A percentile compares a stretch with the other conserved stretches of the same genome.
phyloP scores from a whole-genome alignment of 2,113 vertebrate genomes.

The Sterrhoptilus dennistouni region DNA sequence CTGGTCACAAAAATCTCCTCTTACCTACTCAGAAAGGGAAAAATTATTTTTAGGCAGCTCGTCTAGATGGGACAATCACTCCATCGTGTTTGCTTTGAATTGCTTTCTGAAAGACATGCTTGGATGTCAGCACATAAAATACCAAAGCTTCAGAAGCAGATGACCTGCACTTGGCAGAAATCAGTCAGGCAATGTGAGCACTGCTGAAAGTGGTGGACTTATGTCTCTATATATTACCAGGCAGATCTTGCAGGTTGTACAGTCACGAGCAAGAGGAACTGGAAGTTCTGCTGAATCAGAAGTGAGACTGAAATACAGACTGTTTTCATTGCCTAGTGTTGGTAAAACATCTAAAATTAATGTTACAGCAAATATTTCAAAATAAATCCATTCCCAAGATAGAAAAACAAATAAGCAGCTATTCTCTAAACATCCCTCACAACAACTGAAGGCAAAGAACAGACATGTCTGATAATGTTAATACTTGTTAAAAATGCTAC shows the following conservation, averaged over 20 bases:
- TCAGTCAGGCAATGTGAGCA: neutral
- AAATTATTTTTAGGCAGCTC: neutral
- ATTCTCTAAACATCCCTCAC: neutral
- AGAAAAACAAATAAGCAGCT: neutral
- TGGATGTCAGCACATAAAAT: neutral
- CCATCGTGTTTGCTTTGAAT: neutral
- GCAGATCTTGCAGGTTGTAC: neutral
- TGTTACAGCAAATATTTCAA: neutral
- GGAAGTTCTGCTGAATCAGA: slow-evolving; percentile 1
- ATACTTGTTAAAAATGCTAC: neutral
- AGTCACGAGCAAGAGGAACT: neutral
- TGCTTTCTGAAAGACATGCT: neutral
- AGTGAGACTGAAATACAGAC: neutral
- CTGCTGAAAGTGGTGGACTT: neutral
- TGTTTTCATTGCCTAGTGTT: neutral
- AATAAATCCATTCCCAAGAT: neutral
- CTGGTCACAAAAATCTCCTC: neutral
- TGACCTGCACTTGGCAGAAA: neutral
- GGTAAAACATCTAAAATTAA: slow-evolving; percentile 5
- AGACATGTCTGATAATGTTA: neutral
- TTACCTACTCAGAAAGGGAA: neutral
- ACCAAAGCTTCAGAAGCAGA: neutral
- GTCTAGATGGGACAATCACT: neutral
- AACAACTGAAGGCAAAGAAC: neutral
- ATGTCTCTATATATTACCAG: neutral